Evolutionary conservation across 2,113 vertebrate species (phyloP), one percentile per base, ranked within the genome.

Genomic region (human): DNA sequence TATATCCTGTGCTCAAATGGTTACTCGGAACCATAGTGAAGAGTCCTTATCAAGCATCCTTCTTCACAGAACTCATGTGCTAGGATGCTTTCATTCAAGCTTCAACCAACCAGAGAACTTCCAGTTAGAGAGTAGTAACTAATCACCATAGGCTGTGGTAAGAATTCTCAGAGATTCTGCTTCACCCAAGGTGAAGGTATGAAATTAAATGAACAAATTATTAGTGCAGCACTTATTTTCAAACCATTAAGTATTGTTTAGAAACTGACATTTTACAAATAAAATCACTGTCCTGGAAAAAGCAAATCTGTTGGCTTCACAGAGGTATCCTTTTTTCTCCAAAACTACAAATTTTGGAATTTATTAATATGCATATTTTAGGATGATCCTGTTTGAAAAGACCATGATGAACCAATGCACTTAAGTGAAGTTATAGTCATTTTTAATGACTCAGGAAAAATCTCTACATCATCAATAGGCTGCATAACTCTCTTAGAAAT

Each of bases 231-330:
- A 59, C 50, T 96, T 89, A 43, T 73, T 22, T 86, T 76, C 70
- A 32, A 89, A 80, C 35, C 18, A 32, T 79, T 92, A 83, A 91
- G 87, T 82, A 86, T 82, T 90, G 68, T 93, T 97, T 95, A 86
- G 40, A 93, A 61, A 89, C n/a, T 64, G 22, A 38, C 68, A 52
- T 86, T 92, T 93, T 96, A 83, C 78, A 93, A 93, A 96, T 96
- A 89, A 91, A 92, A 86, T 75, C 64, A 95, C 40, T 22, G 38
- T 11, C 82, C 45, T 80, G 55, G 27, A 38, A 35, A 85, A 30
- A 22, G 22, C 55, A 93, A 61, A 83, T 43, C 27, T 97, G 20
- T 80, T 76, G 45, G n/a, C 18, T 86, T 52, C 55, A 64, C 48
- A 93, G 23, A 93, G 1, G 1, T 48, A 6, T 52, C 27, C 64